A percentile compares a stretch with the other conserved stretches of the same genome.
These are phyloP conservation scores for Allacma fusca DNA, from an alignment of 2,888 invertebrate genomes.

Conservation along the genomic window DNA sequence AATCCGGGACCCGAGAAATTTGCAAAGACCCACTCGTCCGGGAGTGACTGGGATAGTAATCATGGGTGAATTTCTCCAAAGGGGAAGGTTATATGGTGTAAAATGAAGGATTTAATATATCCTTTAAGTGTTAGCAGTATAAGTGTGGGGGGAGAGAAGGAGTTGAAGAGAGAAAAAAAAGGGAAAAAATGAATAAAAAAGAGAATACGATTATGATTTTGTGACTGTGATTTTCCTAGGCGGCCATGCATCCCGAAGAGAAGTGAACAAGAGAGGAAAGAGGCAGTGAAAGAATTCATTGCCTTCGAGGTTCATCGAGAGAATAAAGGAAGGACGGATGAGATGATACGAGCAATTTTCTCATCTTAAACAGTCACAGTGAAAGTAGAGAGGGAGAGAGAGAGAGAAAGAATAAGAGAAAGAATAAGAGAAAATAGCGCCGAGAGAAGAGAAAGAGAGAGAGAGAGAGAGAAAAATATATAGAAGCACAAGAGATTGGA, in stretches of 20 bases:
- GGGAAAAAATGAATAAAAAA: constrained; percentile 14
- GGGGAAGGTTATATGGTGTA: no score
- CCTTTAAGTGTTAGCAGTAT: no score
- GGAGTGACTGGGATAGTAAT: no score
- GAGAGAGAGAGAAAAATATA: constrained; percentile 10
- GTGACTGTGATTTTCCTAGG: background rate
- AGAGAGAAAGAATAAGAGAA: constrained; percentile 9
- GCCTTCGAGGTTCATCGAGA: constrained; percentile 24
- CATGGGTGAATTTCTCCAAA: no score
- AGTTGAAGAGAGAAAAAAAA: background rate
- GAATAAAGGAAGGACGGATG: constrained; percentile 5
- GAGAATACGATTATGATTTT: background rate
- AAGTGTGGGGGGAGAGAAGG: no score
- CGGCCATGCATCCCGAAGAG: background rate
- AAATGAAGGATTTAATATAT: no score
- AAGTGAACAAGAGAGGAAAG: background rate
- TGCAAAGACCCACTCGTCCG: no score
- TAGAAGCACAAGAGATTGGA: constrained; percentile 1
- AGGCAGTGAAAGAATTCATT: constrained; percentile 2
- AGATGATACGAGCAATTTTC: constrained; percentile 36
- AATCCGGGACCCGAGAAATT: no score
- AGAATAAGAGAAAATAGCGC: constrained; percentile 5
- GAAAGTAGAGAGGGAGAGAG: background rate
- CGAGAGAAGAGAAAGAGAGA: background rate
- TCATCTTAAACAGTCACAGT: constrained; percentile 31